These are phyloP conservation scores for Thymelicus sylvestris DNA, from an alignment of 2,888 invertebrate genomes.

Conservation along the genomic window DNA sequence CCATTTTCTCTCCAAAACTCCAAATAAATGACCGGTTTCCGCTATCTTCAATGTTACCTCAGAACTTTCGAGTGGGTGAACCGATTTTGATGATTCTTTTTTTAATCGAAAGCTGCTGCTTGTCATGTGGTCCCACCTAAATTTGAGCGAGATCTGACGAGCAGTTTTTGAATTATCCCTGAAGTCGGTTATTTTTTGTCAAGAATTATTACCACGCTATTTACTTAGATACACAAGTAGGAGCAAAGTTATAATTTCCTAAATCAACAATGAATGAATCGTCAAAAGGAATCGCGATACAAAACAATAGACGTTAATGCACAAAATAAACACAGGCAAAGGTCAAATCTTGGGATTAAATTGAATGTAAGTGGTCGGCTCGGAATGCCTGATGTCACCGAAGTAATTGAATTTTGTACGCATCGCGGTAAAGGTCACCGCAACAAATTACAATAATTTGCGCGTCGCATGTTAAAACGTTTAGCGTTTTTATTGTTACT, in stretches of 20 bases:
- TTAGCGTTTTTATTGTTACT: not conserved
- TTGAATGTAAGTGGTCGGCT: not conserved
- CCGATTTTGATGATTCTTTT: too few relatives aligned
- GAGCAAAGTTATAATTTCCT: not conserved
- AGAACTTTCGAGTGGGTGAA: too few relatives aligned
- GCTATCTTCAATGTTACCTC: too few relatives aligned
- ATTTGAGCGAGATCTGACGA: too few relatives aligned
- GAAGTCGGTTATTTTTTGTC: too few relatives aligned
- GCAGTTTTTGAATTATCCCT: too few relatives aligned
- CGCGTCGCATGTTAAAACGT: constrained; percentile 8
- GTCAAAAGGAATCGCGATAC: not conserved
- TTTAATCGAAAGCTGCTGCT: too few relatives aligned
- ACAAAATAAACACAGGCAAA: constrained; percentile 8
- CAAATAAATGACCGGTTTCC: too few relatives aligned
- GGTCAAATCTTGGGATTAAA: constrained; percentile 10
- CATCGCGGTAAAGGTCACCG: constrained; percentile 29
- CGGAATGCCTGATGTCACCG: constrained; percentile 35
- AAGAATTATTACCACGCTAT: too few relatives aligned
- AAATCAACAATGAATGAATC: not conserved
- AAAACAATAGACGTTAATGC: constrained; percentile 12
- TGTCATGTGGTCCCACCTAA: too few relatives aligned
- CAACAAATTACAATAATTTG: constrained; percentile 18
- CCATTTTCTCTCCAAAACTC: too few relatives aligned
- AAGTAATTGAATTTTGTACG: constrained; percentile 33
- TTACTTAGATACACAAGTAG: not conserved